Evolutionary conservation across 2,113 vertebrate species (phyloP).

Genomic region (Salvelinus sp.): DNA sequence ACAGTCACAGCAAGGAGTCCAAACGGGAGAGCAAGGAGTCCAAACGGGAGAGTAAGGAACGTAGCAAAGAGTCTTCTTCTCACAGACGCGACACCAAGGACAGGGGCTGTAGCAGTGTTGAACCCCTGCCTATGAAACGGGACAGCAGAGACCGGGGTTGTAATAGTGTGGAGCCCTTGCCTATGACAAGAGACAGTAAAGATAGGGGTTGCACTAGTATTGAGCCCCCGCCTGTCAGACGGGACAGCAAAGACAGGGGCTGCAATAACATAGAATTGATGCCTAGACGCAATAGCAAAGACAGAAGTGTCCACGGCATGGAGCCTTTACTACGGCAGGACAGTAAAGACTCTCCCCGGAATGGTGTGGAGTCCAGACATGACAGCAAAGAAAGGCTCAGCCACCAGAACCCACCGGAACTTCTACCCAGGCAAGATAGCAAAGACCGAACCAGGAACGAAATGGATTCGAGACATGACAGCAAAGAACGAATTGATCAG

Average conservation of each 20-base stretch:
- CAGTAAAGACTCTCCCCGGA: conserved; percentile 62
- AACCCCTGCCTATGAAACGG: conserved; percentile 54
- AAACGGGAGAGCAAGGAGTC: conserved; percentile 65
- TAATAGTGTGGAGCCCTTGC: conserved; percentile 50
- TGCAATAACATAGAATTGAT: conserved; percentile 47
- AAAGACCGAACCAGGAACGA: conserved; percentile 68
- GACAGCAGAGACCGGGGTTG: conserved; percentile 69
- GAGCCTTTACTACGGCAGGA: conserved; percentile 62
- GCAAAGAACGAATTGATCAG: conserved; percentile 58
- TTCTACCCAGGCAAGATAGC: conserved; percentile 64
- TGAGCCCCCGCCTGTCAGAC: conserved; percentile 49
- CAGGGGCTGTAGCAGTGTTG: conserved; percentile 49
- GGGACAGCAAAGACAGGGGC: conserved; percentile 29
- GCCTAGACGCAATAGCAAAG: conserved; percentile 68
- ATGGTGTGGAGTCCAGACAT: conserved; percentile 55
- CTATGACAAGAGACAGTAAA: conserved; percentile 63
- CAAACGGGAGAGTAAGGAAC: conserved; percentile 42
- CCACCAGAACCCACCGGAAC: conserved; percentile 56
- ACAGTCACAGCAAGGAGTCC: conserved; percentile 63
- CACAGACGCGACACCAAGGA: conserved; percentile 51
- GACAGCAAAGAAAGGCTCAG: conserved; percentile 65
- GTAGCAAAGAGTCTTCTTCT: conserved; percentile 69
- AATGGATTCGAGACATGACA: conserved; percentile 58
- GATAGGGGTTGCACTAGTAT: conserved; percentile 59
- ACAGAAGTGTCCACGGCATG: conserved; percentile 49